phyloP scores from a whole-genome alignment of 2,888 invertebrate species.

The Tanytarsus gracilentus region DNA sequence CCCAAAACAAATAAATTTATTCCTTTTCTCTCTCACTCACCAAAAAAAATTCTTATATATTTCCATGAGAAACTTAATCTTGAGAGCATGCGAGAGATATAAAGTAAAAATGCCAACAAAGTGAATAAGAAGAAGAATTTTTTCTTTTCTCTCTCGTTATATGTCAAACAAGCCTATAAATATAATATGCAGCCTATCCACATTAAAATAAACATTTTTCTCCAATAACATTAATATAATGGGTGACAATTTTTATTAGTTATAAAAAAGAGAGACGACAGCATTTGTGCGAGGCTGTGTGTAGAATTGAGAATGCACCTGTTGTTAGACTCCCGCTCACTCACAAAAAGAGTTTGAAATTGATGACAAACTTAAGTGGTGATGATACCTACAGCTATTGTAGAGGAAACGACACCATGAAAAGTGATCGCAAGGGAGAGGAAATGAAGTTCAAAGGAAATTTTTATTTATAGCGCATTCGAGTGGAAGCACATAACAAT shows the following conservation, averaged over 20 bases:
- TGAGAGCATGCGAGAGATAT: too few relatives aligned
- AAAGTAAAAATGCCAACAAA: too few relatives aligned
- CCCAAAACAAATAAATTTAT: too few relatives aligned
- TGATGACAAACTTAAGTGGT: slow-evolving; percentile 9
- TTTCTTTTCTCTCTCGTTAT: too few relatives aligned
- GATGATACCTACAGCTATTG: slow-evolving; percentile 24
- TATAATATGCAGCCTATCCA: slow-evolving; percentile 1
- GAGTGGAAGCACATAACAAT: slow-evolving; percentile 16
- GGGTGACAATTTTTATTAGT: slow-evolving; percentile 28
- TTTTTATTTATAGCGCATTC: slow-evolving; percentile 6
- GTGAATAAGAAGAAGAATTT: too few relatives aligned
- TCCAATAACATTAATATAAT: slow-evolving; percentile 28
- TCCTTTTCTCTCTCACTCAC: too few relatives aligned
- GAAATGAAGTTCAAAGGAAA: background rate
- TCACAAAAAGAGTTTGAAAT: slow-evolving; percentile 9
- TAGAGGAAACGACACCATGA: slow-evolving; percentile 7
- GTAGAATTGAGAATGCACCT: slow-evolving; percentile 18
- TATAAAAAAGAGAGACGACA: slow-evolving; percentile 13
- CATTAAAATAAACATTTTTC: slow-evolving; percentile 26
- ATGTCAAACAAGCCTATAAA: slow-evolving; percentile 15
- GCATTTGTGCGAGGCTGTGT: background rate
- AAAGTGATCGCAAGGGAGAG: slow-evolving; percentile 11
- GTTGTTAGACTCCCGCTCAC: slow-evolving; percentile 3
- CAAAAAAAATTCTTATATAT: too few relatives aligned
- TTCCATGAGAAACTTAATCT: too few relatives aligned